phyloP scores from a whole-genome alignment of 2,888 invertebrate species.

The Strigamia transsilvanica region DNA sequence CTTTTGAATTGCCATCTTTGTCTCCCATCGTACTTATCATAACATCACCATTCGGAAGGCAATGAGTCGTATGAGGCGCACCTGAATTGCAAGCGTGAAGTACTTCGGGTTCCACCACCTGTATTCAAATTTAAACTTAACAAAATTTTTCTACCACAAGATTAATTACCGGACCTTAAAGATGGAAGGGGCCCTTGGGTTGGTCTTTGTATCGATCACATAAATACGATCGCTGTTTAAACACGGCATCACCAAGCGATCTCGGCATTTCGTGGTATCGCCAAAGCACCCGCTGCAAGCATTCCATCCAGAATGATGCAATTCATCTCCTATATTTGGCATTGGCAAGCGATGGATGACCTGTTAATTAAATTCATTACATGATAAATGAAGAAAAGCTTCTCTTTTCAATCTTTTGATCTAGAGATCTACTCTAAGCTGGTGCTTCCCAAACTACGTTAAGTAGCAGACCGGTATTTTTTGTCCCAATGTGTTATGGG shows the following conservation, averaged over 20 bases:
- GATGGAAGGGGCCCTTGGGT: conserved; percentile 77
- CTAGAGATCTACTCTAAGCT: too few species aligned
- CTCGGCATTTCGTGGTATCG: conserved; percentile 70
- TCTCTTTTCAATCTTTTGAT: too few species aligned
- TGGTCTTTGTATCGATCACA: conserved; percentile 78
- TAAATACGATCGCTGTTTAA: conserved; percentile 84
- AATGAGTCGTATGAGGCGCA: conserved; percentile 94
- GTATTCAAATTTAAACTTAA: conserved; percentile 55
- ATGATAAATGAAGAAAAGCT: too few species aligned
- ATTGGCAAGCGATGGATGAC: conserved; percentile 86
- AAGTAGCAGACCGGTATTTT: too few species aligned
- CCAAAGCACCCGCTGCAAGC: conserved; percentile 90
- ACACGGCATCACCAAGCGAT: conserved; percentile 83
- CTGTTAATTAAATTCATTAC: conserved; percentile 69
- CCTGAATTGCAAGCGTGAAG: conserved; percentile 78
- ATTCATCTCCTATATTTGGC: conserved; percentile 80
- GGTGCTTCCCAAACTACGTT: too few species aligned
- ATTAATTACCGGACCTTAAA: conserved; percentile 70
- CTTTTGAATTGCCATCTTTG: conserved; percentile 80
- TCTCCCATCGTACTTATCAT: conserved; percentile 97
- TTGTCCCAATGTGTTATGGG: too few species aligned
- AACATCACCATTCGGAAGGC: conserved; percentile 88
- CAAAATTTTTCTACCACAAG: not conserved
- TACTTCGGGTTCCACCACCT: conserved; percentile 83
- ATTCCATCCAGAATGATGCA: conserved; percentile 98